Evolutionary conservation across 2,888 invertebrate species (phyloP).

Genomic region (Agelastica alni): DNA sequence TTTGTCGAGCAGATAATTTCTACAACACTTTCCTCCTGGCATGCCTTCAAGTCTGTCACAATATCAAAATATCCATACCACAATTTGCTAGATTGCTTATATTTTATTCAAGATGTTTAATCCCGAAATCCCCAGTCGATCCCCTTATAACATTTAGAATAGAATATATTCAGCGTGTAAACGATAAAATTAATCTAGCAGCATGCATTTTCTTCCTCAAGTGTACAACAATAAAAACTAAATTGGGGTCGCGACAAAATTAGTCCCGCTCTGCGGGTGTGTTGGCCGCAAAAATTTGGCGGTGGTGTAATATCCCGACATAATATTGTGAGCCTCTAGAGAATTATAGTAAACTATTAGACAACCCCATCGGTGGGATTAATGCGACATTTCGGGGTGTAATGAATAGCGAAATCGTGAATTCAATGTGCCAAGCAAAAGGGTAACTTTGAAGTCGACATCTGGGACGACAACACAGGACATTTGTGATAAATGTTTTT

Average conservation of each 20-base stretch:
- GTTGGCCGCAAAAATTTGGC: neutral
- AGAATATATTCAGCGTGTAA: too few species aligned
- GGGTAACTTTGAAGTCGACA: neutral
- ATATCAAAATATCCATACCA: too few species aligned
- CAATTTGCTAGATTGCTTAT: too few species aligned
- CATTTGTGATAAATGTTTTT: slow-evolving; percentile 11
- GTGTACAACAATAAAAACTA: neutral
- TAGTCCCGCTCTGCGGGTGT: neutral
- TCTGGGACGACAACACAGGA: slow-evolving; percentile 10
- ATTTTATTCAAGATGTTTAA: too few species aligned
- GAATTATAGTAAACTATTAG: slow-evolving; percentile 7
- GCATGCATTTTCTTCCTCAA: neutral
- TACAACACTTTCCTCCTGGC: too few species aligned
- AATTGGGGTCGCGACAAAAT: slow-evolving; percentile 1
- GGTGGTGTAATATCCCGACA: neutral
- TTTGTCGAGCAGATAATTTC: too few species aligned
- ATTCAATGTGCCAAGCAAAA: slow-evolving; percentile 7
- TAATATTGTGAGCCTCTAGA: slow-evolving; percentile 9
- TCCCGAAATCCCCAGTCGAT: too few species aligned
- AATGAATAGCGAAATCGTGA: slow-evolving; percentile 22
- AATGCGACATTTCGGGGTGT: slow-evolving; percentile 4
- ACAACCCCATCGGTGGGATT: slow-evolving; percentile 14
- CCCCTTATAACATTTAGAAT: too few species aligned
- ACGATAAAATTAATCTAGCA: neutral
- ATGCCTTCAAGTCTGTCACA: too few species aligned